Evolutionary conservation across 2,888 invertebrate species (phyloP).

Genomic region (Osedax frankpressi): DNA sequence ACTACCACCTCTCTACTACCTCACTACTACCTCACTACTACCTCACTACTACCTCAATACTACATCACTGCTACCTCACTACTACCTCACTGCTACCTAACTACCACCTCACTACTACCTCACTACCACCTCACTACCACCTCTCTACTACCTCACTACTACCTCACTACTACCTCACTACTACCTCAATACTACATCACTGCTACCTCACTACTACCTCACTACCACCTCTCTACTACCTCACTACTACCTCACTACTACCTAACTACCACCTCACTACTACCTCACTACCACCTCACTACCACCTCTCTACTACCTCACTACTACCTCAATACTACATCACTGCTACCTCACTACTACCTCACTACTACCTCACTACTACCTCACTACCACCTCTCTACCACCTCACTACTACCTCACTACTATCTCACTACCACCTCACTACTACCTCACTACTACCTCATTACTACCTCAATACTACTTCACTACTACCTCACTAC

Average conservation of each 20-base stretch:
- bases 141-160: background rate
- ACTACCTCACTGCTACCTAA: background rate
- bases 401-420: background rate
- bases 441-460: background rate
- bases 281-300: background rate
- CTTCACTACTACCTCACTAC: background rate
- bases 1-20: background rate
- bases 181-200: background rate
- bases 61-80: background rate
- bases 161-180: background rate
- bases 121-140: background rate
- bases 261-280: background rate
- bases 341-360: background rate
- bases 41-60: background rate
- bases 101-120: background rate
- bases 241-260: background rate
- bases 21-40: background rate
- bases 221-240: background rate
- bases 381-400: background rate
- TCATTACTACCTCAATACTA: background rate
- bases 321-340: background rate
- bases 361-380: background rate
- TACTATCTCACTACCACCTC: background rate
- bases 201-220: background rate
- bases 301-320: background rate